Conservation (phyloP, 2,888 invertebrate genomes). For the Malthinus flaveolus region DNA sequence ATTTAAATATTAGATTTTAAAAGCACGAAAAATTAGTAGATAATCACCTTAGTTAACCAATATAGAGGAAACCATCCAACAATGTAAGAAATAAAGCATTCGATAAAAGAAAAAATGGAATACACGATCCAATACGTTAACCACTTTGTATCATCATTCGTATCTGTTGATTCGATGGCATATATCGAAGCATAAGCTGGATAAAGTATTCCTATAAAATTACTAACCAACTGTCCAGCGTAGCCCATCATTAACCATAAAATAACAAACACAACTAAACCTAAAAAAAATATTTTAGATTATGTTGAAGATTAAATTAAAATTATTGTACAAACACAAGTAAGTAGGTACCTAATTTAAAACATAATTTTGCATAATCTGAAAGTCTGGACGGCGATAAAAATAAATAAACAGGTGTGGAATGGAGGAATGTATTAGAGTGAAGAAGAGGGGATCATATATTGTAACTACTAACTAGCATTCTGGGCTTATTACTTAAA, state of each 20-base stretch:
- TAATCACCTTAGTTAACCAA: slow-evolving; percentile 79
- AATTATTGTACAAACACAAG: too few species aligned
- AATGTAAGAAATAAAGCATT: slow-evolving; percentile 87
- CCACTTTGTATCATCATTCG: slow-evolving; percentile 90
- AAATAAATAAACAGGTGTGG: too few species aligned
- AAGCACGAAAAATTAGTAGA: background rate
- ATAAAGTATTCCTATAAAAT: slow-evolving; percentile 87
- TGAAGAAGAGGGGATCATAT: too few species aligned
- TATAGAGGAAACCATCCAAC: slow-evolving; percentile 87
- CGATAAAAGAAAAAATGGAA: slow-evolving; percentile 82
- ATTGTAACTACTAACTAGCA: too few species aligned
- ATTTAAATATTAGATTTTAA: background rate
- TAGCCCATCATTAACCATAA: slow-evolving; percentile 95
- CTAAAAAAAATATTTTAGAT: slow-evolving; percentile 39
- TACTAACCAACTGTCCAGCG: slow-evolving; percentile 92
- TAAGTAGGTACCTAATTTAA: too few species aligned
- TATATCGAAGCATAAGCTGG: slow-evolving; percentile 88
- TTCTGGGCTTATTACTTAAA: too few species aligned
- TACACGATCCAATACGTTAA: slow-evolving; percentile 95
- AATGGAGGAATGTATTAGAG: too few species aligned
- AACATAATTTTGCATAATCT: too few species aligned
- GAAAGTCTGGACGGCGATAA: too few species aligned
- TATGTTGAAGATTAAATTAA: too few species aligned
- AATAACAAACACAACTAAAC: slow-evolving; percentile 63
- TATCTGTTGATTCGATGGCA: slow-evolving; percentile 72